Percentiles rank a stretch among this genome's conserved stretches.
phyloP scores from a whole-genome alignment of 2,888 invertebrate genomes.

The Luffia ferchaultella region DNA sequence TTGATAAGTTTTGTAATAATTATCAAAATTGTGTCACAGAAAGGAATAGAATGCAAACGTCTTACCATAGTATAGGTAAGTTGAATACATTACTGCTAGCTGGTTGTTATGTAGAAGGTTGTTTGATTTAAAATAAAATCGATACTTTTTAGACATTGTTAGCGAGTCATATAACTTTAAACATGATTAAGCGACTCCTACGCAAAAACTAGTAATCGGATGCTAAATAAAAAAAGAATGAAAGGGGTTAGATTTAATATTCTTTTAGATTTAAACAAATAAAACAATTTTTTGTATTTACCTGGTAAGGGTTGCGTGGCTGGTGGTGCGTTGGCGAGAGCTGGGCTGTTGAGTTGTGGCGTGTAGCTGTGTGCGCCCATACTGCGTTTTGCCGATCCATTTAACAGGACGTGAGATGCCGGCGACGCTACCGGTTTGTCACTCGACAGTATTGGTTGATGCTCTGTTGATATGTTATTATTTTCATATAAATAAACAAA shows the following conservation, averaged over 20 bases:
- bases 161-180: too few relatives aligned
- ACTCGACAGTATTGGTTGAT: slow-evolving; percentile 22
- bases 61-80: too few relatives aligned
- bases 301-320: slow-evolving; percentile 62
- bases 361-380: slow-evolving; percentile 77
- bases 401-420: slow-evolving; percentile 80
- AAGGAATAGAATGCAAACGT: too few relatives aligned
- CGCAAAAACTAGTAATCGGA: too few relatives aligned
- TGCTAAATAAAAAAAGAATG: too few relatives aligned
- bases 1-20: background rate
- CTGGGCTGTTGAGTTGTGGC: slow-evolving; percentile 67
- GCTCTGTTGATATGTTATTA: slow-evolving; percentile 23
- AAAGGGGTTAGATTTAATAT: too few relatives aligned
- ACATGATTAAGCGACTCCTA: too few relatives aligned
- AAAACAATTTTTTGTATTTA: slow-evolving; percentile 26
- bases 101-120: too few relatives aligned
- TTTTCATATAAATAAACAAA: background rate
- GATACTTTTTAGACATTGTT: too few relatives aligned
- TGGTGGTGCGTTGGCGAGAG: slow-evolving; percentile 54
- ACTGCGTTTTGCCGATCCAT: slow-evolving; percentile 72
- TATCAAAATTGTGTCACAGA: too few relatives aligned
- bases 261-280: background rate
- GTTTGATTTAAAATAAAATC: too few relatives aligned
- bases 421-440: slow-evolving; percentile 75
- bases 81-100: too few relatives aligned